Evolutionary conservation across 2,797 vertebrate species (phyloP), one percentile per base, ranked within the genome.

Genomic region (Furcifer pardalis): DNA sequence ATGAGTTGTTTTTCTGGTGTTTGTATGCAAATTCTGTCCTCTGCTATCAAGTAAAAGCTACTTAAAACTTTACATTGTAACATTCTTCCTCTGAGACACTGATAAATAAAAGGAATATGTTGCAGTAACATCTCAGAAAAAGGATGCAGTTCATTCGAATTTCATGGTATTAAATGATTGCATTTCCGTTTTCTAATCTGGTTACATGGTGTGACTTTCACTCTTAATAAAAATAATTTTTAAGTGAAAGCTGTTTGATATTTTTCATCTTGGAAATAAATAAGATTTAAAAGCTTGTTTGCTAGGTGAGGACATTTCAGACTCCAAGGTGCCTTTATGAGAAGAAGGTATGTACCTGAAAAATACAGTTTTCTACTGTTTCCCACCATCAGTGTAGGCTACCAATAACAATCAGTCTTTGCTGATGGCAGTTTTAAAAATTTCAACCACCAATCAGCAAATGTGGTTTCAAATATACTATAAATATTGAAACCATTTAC

Each of bases 11-110:
- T 95, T 68, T 96, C 94, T 88, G 94, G 94, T 94, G 87, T 95
- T 95, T 93, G 94, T 96, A 94, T 94, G 94, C 96, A 93, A 95
- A 96, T 95, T 97, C 91, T 94, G 92, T 94, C 93, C 96, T 93
- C 94, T 97, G 96, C 97, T 98, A 95, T 97, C 95, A 96, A 96
- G 95, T 96, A 96, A 97, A 96, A 96, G 94, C 96, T 97, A 94
- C 94, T 96, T 96, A 95, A 92, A 97, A 97, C 97, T 97, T 97
- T 98, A 97, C 96, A 91, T 95, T 97, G 95, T 97, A 96, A 97
- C 95, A 95, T 95, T 95, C 88, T 96, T 96, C 92, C 83, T 95
- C 94, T 95, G 94, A 94, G 86, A 95, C 94, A 93, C 94, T 94
- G 95, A 97, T 96, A 97, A 97, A 97, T 93, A 94, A 95, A 94